Base-by-base conservation (phyloP, 2,888 invertebrate species). In the Mythimna lalbum region DNA sequence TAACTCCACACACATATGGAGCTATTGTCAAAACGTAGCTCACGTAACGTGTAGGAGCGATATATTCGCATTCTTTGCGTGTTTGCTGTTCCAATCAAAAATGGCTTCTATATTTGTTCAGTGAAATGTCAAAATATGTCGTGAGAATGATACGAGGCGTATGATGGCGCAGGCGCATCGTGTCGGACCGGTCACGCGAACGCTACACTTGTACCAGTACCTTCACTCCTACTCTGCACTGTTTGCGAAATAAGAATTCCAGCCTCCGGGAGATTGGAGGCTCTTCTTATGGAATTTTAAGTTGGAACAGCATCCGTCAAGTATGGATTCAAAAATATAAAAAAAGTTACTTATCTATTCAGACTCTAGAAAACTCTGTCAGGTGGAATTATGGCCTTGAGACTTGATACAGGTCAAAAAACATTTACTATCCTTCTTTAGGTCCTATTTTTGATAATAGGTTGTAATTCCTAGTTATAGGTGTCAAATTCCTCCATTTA, bases 51-150 rank as follows among this genome's bases (percentile, higher is more conserved):
- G 69, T 80, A 82, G 76, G 57, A 76, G 69, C 84, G 52, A 90
- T 90, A 86, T 88, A 90, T 90, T 92, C 87, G 92, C 91, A 93
- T 93, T 92, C 91, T 88, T 90, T 73, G 86, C 89, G 86, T 91
- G 85, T 89, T 87, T 89, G 79, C 77, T 80, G 86, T 88, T 88
- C 86, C 91, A 93, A 91, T 90, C 89, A 87, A 94, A 95, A 93
- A 93, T 94, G 92, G 92, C 93, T 94, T 94, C 91, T 93, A 94
- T 94, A 92, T 94, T 93, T 94, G 94, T 90, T 93, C 91, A 93
- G 91, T 92, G 94, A 94, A 95, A 95, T 93, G 94, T 94, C 95
- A 95, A 92, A 95, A 93, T 92, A 87, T 93, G 93, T 94, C 94
- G 94, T 94, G 94, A 93, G 94, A 95, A 94, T 89, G 87, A 90